phyloP scores from a whole-genome alignment of 2,113 vertebrate genomes.

The Junco hyemalis region DNA sequence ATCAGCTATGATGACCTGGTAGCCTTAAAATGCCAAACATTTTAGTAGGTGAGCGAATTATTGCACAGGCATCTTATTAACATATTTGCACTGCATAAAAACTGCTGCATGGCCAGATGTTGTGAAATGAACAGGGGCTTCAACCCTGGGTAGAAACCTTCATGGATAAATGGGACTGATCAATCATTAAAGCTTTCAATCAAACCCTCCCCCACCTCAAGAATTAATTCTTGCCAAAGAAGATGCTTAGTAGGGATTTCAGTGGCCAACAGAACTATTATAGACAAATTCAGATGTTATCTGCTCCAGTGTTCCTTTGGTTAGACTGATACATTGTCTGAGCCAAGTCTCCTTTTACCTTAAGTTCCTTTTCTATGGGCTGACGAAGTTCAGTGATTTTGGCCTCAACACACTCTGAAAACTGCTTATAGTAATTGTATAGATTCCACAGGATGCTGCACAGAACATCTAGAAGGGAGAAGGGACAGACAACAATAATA shows the following conservation, averaged over 20 bases:
- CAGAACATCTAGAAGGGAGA: slow-evolving; percentile 76
- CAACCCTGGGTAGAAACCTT: neutral
- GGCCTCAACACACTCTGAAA: slow-evolving; percentile 81
- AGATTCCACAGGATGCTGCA: slow-evolving; percentile 93
- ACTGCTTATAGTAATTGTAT: slow-evolving; percentile 92
- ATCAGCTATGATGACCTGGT: neutral
- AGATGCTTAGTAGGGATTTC: neutral
- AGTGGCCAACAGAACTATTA: neutral
- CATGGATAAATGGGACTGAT: neutral
- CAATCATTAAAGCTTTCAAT: neutral
- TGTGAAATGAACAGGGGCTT: neutral
- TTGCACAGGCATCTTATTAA: neutral
- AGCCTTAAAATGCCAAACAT: neutral
- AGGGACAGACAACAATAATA: neutral
- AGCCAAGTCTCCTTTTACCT: slow-evolving; percentile 74
- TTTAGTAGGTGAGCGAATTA: neutral
- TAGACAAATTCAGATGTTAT: neutral
- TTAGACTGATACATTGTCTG: neutral
- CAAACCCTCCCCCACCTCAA: neutral
- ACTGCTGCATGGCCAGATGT: neutral
- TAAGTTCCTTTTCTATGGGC: slow-evolving; percentile 95
- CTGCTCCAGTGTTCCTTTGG: neutral
- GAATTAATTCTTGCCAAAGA: neutral
- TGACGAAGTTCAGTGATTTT: slow-evolving; percentile 85
- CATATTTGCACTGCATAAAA: neutral